Conservation (phyloP, 1,140 invertebrate species). For the Caerostris extrusa region DNA sequence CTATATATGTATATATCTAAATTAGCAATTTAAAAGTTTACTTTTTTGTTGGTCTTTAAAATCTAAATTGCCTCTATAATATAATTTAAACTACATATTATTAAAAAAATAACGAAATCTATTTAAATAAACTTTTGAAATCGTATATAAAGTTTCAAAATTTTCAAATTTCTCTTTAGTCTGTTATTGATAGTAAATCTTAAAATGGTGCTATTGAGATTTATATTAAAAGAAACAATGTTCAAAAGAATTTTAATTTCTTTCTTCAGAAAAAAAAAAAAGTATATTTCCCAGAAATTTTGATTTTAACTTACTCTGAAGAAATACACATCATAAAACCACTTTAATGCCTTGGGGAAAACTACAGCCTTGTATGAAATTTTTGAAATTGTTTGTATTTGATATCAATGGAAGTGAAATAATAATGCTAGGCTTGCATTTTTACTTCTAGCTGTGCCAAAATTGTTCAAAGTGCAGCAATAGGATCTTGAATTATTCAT, state of each 20-base stretch:
- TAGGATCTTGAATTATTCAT: background rate
- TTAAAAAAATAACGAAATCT: too few relatives aligned
- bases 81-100: too few relatives aligned
- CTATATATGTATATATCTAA: too few relatives aligned
- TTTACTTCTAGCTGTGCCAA: slow-evolving; percentile 47
- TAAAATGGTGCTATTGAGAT: too few relatives aligned
- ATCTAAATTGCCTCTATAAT: too few relatives aligned
- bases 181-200: too few relatives aligned
- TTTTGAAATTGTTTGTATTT: slow-evolving; percentile 35
- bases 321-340: slow-evolving; percentile 29
- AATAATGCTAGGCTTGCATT: background rate
- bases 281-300: slow-evolving; percentile 19
- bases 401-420: background rate
- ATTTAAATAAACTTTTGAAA: too few relatives aligned
- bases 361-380: slow-evolving; percentile 41
- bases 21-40: too few relatives aligned
- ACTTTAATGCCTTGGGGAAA: slow-evolving; percentile 47
- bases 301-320: slow-evolving; percentile 12
- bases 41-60: too few relatives aligned
- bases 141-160: too few relatives aligned
- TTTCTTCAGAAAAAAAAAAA: background rate
- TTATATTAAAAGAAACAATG: background rate
- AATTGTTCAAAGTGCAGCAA: background rate
- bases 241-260: background rate
- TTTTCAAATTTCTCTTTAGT: too few relatives aligned